Percentiles rank a stretch among this genome's conserved stretches.
Evolutionary conservation across 2,888 invertebrate species (phyloP).

Genomic region (Lasioglossum villosulum): DNA sequence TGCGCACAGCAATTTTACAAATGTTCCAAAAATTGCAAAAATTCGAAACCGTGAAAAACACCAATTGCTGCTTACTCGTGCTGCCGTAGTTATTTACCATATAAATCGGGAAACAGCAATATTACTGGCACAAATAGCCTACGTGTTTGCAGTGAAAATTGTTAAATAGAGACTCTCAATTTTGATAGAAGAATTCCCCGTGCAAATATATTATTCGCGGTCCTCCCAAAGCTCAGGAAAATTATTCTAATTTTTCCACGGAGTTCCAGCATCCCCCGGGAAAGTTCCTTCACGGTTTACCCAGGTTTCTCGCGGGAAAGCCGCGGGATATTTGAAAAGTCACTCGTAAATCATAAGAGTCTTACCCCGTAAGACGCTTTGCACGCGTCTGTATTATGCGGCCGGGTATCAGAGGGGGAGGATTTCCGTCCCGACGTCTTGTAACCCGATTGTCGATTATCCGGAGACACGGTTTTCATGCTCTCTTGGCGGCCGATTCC

Average conservation of each 20-base stretch:
- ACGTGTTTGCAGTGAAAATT: background rate
- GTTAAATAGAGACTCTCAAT: background rate
- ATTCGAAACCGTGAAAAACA: background rate
- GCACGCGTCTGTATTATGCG: constrained; percentile 15
- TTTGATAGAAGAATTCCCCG: background rate
- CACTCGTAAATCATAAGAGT: constrained; percentile 36
- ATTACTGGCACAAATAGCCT: background rate
- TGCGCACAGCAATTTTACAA: background rate
- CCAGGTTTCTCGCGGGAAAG: background rate
- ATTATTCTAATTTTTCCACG: background rate
- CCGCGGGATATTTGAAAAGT: constrained; percentile 16
- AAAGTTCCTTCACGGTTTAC: background rate
- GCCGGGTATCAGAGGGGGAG: background rate
- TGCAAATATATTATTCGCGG: background rate
- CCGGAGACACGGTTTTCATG: background rate
- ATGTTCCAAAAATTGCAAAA: background rate
- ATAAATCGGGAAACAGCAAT: background rate
- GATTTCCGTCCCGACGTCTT: background rate
- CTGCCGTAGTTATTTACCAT: background rate
- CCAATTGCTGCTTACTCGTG: background rate
- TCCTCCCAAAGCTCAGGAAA: background rate
- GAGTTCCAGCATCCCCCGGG: background rate
- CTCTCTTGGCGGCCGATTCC: background rate
- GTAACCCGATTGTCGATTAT: constrained; percentile 23
- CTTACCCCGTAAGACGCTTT: constrained; percentile 37